Percentiles rank a stretch among this genome's conserved stretches.
Conservation (phyloP, 1,140 invertebrate genomes). For the Aphelinus certus region DNA sequence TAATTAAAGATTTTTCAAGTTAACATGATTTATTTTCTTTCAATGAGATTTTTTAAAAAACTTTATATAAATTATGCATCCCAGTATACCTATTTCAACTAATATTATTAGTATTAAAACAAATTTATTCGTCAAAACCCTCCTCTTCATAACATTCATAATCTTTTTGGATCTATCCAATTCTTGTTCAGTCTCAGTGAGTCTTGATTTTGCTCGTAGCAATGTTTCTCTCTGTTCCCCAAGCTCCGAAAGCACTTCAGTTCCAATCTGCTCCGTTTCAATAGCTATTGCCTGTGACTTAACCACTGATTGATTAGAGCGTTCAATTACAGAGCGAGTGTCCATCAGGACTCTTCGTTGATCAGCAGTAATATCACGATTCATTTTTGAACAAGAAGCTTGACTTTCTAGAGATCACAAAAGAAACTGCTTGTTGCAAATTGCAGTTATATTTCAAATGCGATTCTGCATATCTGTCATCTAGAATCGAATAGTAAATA, state of each 20-base stretch:
- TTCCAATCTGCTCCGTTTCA: slow-evolving; percentile 83
- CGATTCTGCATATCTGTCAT: no score
- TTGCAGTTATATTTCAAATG: background rate
- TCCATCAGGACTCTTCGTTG: slow-evolving; percentile 69
- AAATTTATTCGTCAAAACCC: slow-evolving; percentile 75
- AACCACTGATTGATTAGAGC: slow-evolving; percentile 73
- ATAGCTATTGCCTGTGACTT: slow-evolving; percentile 78
- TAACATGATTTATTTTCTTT: slow-evolving; percentile 36
- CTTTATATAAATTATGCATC: slow-evolving; percentile 69
- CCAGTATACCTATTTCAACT: slow-evolving; percentile 71
- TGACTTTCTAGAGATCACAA: background rate
- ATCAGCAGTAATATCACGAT: slow-evolving; percentile 56
- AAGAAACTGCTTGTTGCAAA: background rate
- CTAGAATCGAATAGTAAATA: no score
- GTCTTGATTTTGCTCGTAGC: slow-evolving; percentile 68
- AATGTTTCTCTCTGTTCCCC: slow-evolving; percentile 73
- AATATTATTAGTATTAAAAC: slow-evolving; percentile 75
- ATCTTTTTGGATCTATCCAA: slow-evolving; percentile 70
- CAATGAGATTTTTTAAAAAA: slow-evolving; percentile 59
- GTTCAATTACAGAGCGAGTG: slow-evolving; percentile 69
- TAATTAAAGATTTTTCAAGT: slow-evolving; percentile 48
- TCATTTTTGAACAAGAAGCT: slow-evolving; percentile 48
- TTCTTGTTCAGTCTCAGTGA: slow-evolving; percentile 73
- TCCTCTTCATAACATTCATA: slow-evolving; percentile 70
- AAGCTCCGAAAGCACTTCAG: slow-evolving; percentile 77